These are phyloP conservation scores for Scaeva pyrastri DNA, from an alignment of 2,888 invertebrate genomes.

Conservation along the genomic window DNA sequence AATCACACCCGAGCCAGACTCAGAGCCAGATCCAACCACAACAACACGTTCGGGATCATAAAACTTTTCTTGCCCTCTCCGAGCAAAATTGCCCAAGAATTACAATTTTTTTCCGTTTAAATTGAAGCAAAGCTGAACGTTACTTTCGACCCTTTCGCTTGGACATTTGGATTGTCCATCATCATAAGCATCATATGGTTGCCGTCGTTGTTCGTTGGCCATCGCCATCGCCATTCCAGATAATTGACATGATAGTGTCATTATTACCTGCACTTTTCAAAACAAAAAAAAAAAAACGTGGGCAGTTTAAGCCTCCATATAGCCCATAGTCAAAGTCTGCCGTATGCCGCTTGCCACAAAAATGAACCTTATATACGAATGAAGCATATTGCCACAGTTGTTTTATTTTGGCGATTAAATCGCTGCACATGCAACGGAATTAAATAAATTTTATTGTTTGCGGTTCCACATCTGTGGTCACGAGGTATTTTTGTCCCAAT, in stretches of 20 bases:
- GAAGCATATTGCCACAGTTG: constrained; percentile 28
- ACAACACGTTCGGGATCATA: constrained; percentile 29
- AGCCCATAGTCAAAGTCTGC: background rate
- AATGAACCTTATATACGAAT: background rate
- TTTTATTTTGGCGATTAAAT: constrained; percentile 50
- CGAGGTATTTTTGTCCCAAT: constrained; percentile 46
- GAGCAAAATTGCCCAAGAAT: constrained; percentile 37
- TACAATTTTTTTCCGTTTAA: constrained; percentile 5
- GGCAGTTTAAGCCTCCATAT: constrained; percentile 10
- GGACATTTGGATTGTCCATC: too few relatives aligned
- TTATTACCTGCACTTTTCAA: constrained; percentile 56
- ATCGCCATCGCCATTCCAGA: constrained; percentile 14
- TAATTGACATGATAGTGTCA: constrained; percentile 50
- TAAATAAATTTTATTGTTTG: constrained; percentile 59
- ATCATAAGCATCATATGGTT: too few relatives aligned
- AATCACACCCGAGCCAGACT: constrained; percentile 18
- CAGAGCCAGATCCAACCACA: too few relatives aligned
- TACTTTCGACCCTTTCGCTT: constrained; percentile 36
- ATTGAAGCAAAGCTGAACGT: constrained; percentile 1
- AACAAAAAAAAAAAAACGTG: constrained; percentile 47
- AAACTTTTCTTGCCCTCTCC: constrained; percentile 28
- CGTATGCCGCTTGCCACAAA: background rate
- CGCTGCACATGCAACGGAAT: constrained; percentile 40
- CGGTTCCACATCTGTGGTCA: constrained; percentile 68
- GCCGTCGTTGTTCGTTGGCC: background rate